These are phyloP conservation scores for Empis livida DNA, from an alignment of 2,888 invertebrate genomes.

Conservation along the genomic window DNA sequence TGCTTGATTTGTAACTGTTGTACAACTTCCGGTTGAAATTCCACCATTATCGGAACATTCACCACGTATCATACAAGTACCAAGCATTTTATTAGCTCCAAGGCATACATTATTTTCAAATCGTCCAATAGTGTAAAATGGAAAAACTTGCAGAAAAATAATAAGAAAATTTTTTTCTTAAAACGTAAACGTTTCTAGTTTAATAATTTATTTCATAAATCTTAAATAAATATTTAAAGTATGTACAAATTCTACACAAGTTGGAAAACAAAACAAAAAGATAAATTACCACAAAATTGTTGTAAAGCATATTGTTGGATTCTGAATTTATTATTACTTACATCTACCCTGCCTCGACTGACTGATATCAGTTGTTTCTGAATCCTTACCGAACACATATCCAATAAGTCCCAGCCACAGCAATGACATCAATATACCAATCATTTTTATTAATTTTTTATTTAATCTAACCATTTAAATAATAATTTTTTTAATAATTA, in stretches of 20 bases:
- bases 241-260: too few relatives aligned
- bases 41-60: conserved; percentile 63
- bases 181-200: not conserved
- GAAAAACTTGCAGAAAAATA: too few relatives aligned
- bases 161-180: too few relatives aligned
- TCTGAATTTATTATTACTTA: conserved; percentile 8
- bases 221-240: too few relatives aligned
- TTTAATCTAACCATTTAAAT: too few relatives aligned
- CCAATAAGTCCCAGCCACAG: conserved; percentile 11
- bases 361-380: conserved; percentile 2
- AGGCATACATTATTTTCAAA: conserved; percentile 59
- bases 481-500: too few relatives aligned
- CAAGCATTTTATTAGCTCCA: conserved; percentile 50
- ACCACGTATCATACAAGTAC: conserved; percentile 63
- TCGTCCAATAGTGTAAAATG: conserved; percentile 61
- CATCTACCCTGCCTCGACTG: conserved; percentile 12
- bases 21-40: conserved; percentile 58
- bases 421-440: not conserved
- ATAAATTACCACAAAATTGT: not conserved
- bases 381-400: conserved; percentile 16
- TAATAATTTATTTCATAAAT: too few relatives aligned
- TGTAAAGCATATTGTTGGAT: not conserved
- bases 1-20: conserved; percentile 49
- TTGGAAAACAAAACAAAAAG: not conserved
- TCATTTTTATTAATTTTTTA: not conserved